A percentile compares a stretch with the other conserved stretches of the same genome.
Evolutionary conservation across 2,797 vertebrate genomes (phyloP).

Genomic region (Anas bernieri): DNA sequence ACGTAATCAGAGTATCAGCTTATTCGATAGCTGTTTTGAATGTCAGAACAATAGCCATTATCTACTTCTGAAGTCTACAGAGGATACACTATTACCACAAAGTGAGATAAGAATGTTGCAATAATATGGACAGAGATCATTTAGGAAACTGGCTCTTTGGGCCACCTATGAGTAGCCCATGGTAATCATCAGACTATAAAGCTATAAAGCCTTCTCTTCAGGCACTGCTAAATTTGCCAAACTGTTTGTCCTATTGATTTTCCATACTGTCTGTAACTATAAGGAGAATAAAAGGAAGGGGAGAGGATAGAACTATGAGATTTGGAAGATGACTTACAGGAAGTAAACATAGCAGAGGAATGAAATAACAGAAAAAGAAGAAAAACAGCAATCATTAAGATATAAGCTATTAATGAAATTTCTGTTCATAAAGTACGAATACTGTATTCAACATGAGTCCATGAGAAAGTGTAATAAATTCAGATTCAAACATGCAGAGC

Average conservation of each 20-base stretch:
- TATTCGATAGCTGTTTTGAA: background rate
- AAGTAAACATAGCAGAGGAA: fast-evolving
- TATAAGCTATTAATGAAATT: background rate
- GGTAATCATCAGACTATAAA: background rate
- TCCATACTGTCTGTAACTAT: background rate
- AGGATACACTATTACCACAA: background rate
- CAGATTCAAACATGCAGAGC: background rate
- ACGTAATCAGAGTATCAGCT: background rate
- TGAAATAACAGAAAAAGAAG: background rate
- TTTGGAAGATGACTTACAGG: background rate
- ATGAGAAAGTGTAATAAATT: background rate
- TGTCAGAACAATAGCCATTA: background rate
- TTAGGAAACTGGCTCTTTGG: background rate
- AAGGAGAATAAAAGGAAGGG: background rate
- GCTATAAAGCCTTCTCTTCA: background rate
- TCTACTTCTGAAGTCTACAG: background rate
- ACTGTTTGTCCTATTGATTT: background rate
- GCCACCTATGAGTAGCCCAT: background rate
- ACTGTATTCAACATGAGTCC: background rate
- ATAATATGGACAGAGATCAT: background rate
- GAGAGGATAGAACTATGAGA: background rate
- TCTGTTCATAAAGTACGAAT: background rate
- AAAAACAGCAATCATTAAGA: background rate
- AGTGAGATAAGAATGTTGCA: background rate
- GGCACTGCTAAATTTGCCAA: background rate